Evolutionary conservation across 1,140 invertebrate species (phyloP).

Genomic region (Mactra quadrangularis): DNA sequence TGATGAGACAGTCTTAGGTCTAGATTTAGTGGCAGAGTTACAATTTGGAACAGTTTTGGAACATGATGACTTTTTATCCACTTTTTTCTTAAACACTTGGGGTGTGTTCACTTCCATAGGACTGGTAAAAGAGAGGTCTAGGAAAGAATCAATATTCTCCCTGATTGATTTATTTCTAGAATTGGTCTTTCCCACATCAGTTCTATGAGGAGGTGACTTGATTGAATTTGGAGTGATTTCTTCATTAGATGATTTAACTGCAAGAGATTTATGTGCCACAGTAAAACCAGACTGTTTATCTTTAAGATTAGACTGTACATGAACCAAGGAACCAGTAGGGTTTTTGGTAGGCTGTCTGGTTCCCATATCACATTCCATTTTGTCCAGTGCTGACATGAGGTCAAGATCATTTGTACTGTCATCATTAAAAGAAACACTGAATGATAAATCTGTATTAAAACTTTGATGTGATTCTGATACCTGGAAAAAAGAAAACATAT

Average conservation of each 20-base stretch:
- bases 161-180: background rate
- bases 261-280: too few relatives aligned
- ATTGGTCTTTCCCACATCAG: background rate
- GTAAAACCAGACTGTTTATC: too few relatives aligned
- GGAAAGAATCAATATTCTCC: conserved; percentile 4
- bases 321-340: too few relatives aligned
- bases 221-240: too few relatives aligned
- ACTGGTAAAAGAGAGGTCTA: conserved; percentile 49
- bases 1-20: conserved; percentile 5
- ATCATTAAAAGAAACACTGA: conserved; percentile 64
- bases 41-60: background rate
- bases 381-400: conserved; percentile 68
- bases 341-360: too few relatives aligned
- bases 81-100: conserved; percentile 44
- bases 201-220: conserved; percentile 12
- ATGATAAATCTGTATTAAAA: conserved; percentile 48
- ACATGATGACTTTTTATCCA: background rate
- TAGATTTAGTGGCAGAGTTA: background rate
- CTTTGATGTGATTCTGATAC: background rate
- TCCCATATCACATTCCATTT: conserved; percentile 61
- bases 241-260: too few relatives aligned
- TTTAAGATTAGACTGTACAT: too few relatives aligned
- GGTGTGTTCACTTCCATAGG: conserved; percentile 54
- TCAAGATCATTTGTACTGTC: conserved; percentile 65
- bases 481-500: background rate